Base-by-base conservation (phyloP, 2,797 vertebrate genomes). In the Clarias laeviceps region DNA sequence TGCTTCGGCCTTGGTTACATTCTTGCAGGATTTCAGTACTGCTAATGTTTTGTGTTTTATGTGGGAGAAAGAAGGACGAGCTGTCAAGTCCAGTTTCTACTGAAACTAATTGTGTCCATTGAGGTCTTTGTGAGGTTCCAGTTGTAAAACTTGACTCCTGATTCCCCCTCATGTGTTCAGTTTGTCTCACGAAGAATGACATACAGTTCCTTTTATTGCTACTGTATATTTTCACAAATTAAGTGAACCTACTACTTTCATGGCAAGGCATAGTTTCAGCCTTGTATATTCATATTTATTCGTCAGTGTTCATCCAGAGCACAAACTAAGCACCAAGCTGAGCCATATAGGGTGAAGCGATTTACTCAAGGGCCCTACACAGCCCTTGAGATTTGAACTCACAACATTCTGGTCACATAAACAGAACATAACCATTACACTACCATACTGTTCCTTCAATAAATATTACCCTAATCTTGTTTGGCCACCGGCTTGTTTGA, bases 71-170 rank as follows among this genome's bases (percentile, higher is more conserved):
- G 74, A 72, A 61, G 29, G 29, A 57, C 9, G 65, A 70, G 29
- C 66, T 73, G 74, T 56, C 50, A 27, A 24, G 24, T 61, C 20
- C 74, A 83, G 45, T 27, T 83, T n/a, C 32, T 54, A 80, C 27
- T 57, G 66, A 65, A 73, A 27, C 22, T 45, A 83, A 80, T 83
- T 40, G 59, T 29, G 61, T 82, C 32, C 14, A 68, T 14, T 59
- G 45, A 68, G 54, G 22, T 68, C 32, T 82, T 86, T 86, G 72
- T 82, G 50, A 40, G 70, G 54, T 77, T 56, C 56, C 29, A n/a
- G 56, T 78, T 14, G 76, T 78, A 61, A 61, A 74, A 50, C 62
- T 34, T 34, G 45, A 77, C 17, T 34, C 80, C 1, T n/a, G 27
- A 70, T 50, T 85, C 61, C 54, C 77, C 34, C 57, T 15, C 9